A percentile compares a stretch with the other conserved stretches of the same genome.
phyloP scores from a whole-genome alignment of 2,888 invertebrate genomes.

The Drosophila subsilvestris region DNA sequence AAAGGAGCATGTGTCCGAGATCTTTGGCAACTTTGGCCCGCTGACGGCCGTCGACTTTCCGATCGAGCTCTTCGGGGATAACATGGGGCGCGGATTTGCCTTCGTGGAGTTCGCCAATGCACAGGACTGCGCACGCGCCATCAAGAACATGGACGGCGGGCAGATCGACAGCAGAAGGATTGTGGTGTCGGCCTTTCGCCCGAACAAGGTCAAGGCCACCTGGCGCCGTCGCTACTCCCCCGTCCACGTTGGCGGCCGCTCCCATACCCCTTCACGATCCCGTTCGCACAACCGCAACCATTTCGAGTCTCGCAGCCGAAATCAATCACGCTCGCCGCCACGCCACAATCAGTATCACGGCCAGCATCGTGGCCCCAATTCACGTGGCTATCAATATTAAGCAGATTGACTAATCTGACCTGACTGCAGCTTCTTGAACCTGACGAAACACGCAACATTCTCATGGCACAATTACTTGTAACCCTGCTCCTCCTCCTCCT shows the following conservation, averaged over 20 bases:
- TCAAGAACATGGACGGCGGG: constrained; percentile 59
- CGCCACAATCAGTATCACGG: too few species aligned
- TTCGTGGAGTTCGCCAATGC: constrained; percentile 53
- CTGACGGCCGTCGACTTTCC: constrained; percentile 60
- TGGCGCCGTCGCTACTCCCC: background rate
- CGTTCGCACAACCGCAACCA: background rate
- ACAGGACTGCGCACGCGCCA: constrained; percentile 50
- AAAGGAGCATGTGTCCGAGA: constrained; percentile 55
- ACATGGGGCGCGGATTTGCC: constrained; percentile 58
- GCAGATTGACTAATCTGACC: too few species aligned
- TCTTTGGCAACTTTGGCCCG: constrained; percentile 53
- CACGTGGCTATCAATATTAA: background rate
- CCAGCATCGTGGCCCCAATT: background rate
- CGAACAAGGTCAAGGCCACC: background rate
- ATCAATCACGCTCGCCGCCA: background rate
- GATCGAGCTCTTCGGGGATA: constrained; percentile 17
- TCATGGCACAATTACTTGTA: too few species aligned
- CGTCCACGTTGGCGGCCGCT: background rate
- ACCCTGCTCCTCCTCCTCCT: too few species aligned
- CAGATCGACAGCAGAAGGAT: constrained; percentile 50
- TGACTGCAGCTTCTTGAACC: too few species aligned
- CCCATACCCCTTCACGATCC: background rate
- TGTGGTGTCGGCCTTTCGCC: constrained; percentile 48
- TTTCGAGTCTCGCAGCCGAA: background rate
- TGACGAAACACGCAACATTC: too few species aligned